Evolutionary conservation across 2,888 invertebrate genomes (phyloP), one percentile per base, ranked within the genome.

Genomic region (Noctua comes): DNA sequence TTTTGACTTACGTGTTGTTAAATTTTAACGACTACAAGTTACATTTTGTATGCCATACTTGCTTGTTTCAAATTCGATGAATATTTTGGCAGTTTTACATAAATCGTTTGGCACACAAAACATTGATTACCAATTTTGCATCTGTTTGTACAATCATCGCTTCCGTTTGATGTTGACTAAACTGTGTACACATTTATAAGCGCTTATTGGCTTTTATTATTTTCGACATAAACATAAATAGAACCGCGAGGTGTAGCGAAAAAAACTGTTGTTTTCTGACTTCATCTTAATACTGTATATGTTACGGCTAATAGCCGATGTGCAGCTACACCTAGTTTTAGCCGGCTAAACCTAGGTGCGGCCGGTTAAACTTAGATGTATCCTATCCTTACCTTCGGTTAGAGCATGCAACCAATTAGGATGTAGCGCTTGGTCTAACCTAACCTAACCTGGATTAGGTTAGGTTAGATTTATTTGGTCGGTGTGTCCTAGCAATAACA

Each of bases 101-200:
- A 57, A 75, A 51, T 40, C 48, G 18, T 66, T 76, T 36, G n/a
- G 6, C 24, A 43, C 13, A 68, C 48, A 51, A 66, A 43, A 59
- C 76, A 59, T 43, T 24, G 59, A 59, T 75, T 18, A 66, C 46
- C 48, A 75, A 82, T 76, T 76, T 76, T n/a, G 40, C 40, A 65
- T 81, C 11, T 74, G 46, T 81, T 81, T 74, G 54, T 64, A 54
- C 81, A 54, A 81, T 74, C 21, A n/a, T 81, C 11, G 74, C 13
- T 71, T 54, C 8, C 27, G 18, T 79, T 64, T 65, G 81, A 79
- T 54, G 16, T 54, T 72, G 27, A 7, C 21, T 74, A 46, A 54
- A 57, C 40, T 79, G 54, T 65, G 36, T 24, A 64, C 6, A 64
- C 46, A 21, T 80, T 46, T 64, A 24, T 27, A 54, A 18, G 10